Evolutionary conservation across 2,888 invertebrate genomes (phyloP).

Genomic region (Cerceris ruficornis): DNA sequence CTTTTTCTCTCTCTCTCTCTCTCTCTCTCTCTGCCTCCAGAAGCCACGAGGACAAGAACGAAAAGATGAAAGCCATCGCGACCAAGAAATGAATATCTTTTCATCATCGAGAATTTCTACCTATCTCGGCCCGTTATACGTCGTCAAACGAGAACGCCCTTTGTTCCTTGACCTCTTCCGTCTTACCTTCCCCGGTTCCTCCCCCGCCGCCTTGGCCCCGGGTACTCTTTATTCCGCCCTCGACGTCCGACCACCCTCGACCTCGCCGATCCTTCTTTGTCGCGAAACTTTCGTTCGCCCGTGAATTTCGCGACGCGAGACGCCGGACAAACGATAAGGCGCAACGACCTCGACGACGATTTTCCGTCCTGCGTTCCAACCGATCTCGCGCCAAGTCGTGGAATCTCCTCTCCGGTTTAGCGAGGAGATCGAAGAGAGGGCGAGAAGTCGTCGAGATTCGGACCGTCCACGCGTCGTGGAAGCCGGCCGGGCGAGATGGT

Average conservation of each 20-base stretch:
- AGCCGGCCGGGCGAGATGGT: no score
- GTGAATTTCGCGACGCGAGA: background rate
- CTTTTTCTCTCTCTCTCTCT: no score
- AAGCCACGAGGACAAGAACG: conserved; percentile 20
- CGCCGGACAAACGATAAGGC: no score
- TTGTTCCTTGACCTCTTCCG: conserved; percentile 31
- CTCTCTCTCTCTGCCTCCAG: background rate
- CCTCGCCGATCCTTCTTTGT: background rate
- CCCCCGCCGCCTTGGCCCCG: background rate
- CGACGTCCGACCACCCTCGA: background rate
- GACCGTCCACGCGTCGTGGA: no score
- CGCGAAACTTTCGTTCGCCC: background rate
- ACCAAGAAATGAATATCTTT: conserved; percentile 22
- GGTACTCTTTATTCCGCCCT: background rate
- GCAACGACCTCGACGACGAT: no score
- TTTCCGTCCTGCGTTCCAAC: no score
- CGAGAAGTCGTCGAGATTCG: no score
- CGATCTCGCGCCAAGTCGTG: no score
- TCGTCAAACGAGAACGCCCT: conserved; percentile 40
- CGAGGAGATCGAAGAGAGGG: no score
- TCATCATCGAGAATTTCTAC: conserved; percentile 51
- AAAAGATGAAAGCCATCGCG: conserved; percentile 52
- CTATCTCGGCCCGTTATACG: conserved; percentile 35
- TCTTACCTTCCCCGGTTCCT: background rate
- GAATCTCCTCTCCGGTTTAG: no score